Evolutionary conservation across 2,797 vertebrate species (phyloP).

Genomic region (Columba guinea): DNA sequence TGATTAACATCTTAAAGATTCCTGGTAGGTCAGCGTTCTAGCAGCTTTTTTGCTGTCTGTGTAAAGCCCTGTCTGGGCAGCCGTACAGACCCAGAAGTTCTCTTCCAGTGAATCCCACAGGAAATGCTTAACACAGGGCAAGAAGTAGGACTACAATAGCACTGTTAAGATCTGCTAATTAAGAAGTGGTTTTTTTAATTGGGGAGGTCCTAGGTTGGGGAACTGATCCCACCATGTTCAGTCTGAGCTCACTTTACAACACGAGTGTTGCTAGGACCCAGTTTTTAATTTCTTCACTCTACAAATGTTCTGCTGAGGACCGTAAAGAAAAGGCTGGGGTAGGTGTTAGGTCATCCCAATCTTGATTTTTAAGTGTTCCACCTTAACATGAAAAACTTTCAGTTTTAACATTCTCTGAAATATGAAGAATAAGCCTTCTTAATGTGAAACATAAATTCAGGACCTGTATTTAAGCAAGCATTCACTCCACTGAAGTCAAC

Average conservation of each 20-base stretch:
- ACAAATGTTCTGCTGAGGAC: not conserved
- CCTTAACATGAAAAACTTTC: not conserved
- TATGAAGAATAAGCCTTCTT: not conserved
- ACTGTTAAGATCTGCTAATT: not conserved
- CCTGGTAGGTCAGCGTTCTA: not conserved
- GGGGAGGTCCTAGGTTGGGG: not conserved
- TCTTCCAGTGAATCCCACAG: not conserved
- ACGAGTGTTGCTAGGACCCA: not conserved
- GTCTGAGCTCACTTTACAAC: not conserved
- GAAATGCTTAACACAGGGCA: not conserved
- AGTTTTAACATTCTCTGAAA: not conserved
- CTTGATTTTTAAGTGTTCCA: not conserved
- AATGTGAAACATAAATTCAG: not conserved
- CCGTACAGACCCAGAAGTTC: not conserved
- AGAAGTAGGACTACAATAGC: not conserved
- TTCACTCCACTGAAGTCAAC: not conserved
- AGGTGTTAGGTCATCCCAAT: not conserved
- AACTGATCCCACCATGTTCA: not conserved
- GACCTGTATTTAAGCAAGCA: not conserved
- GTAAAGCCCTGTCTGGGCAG: not conserved
- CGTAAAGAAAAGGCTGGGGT: not conserved
- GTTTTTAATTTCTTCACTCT: not conserved
- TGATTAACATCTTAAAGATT: not conserved
- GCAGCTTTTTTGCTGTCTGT: not conserved
- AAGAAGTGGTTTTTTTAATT: not conserved